Percentiles rank a stretch among this genome's conserved stretches.
Conservation (phyloP, 2,113 vertebrate species). For the Pheucticus melanocephalus region DNA sequence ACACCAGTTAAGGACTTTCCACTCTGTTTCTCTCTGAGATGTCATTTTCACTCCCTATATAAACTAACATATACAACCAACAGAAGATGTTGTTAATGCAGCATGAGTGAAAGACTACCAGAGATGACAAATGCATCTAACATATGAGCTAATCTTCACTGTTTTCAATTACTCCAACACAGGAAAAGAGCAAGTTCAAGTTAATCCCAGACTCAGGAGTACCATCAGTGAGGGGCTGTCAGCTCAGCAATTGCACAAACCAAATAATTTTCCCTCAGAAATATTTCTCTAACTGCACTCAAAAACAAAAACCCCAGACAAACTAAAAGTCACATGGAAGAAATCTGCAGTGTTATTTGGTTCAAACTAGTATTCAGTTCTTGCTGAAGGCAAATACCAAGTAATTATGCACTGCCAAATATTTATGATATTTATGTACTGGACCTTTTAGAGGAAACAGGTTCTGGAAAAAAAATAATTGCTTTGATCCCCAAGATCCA, state of each 20-base stretch:
- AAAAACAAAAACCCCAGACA: not conserved
- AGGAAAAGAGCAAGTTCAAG: not conserved
- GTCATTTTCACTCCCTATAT: not conserved
- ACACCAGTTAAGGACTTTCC: not conserved
- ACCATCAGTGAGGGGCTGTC: not conserved
- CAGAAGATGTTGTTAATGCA: not conserved
- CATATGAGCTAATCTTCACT: not conserved
- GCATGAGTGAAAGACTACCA: not conserved
- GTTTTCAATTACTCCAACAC: not conserved
- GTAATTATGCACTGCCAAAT: not conserved
- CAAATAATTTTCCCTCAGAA: not conserved
- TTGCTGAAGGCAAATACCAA: rapidly evolving
- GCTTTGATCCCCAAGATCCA: not conserved
- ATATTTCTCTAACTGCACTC: not conserved
- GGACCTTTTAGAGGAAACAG: not conserved
- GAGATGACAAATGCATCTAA: not conserved
- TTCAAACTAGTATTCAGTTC: not conserved
- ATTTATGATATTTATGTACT: not conserved
- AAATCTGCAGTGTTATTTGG: not conserved
- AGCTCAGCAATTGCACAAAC: not conserved
- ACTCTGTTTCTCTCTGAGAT: rapidly evolving
- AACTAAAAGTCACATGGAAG: not conserved
- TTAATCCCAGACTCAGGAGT: not conserved
- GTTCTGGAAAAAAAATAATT: not conserved
- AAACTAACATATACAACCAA: not conserved